Conservation (phyloP, 2,113 vertebrate genomes). For the Aphelocoma coerulescens region DNA sequence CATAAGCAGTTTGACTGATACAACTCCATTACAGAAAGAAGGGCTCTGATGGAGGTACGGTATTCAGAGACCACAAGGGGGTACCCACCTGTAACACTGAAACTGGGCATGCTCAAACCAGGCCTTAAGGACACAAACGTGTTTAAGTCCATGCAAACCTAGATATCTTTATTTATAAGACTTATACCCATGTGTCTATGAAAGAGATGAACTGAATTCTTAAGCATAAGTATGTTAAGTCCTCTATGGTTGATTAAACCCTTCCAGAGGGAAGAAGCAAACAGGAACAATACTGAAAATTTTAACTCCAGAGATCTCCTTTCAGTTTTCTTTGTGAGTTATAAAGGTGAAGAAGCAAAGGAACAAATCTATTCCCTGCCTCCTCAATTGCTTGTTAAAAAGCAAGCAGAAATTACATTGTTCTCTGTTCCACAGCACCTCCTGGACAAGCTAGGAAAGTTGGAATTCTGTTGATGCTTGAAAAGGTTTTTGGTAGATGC, state of each 20-base stretch:
- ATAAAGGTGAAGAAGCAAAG: neutral
- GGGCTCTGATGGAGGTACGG: fast-evolving
- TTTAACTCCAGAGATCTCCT: neutral
- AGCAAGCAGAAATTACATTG: neutral
- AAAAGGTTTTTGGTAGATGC: neutral
- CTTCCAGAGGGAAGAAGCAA: neutral
- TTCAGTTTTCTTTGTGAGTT: neutral
- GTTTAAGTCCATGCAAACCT: neutral
- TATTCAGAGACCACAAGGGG: neutral
- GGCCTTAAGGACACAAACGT: neutral
- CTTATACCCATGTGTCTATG: neutral
- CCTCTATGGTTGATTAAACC: neutral
- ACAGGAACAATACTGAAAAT: neutral
- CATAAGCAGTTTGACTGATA: neutral
- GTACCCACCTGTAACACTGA: neutral
- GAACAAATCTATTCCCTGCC: neutral
- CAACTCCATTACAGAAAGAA: neutral
- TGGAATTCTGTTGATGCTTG: neutral
- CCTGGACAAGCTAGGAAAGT: neutral
- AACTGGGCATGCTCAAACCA: fast-evolving
- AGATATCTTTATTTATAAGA: neutral
- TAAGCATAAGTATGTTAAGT: neutral
- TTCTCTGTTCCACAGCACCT: neutral
- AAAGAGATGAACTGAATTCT: neutral
- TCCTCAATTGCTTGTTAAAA: neutral